Evolutionary conservation across 53 echinoderm and acorn worm genomes (phyloP), one percentile per base, ranked within the genome.

Genomic region (Temnopleurus reevesii): DNA sequence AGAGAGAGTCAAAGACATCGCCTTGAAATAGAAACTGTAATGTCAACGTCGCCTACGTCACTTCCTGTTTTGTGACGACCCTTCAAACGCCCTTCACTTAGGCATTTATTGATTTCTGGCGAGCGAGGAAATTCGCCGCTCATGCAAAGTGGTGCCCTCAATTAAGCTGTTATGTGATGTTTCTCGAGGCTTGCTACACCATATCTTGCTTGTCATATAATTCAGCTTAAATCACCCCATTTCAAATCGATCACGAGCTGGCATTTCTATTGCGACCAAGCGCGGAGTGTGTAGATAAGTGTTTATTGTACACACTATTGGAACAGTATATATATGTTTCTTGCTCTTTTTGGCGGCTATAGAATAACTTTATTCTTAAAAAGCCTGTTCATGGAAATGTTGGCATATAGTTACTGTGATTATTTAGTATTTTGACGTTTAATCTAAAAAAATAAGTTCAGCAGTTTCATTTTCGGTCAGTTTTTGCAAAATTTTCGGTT

Each of bases 171-270:
- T 60, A 57, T 59, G 45, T 60, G 59, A 60, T 59, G 85, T 85
- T 85, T 85, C 45, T 85, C 5, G 85, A 59, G 60, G 83, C 83
- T 83, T 29, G 33, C 33, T 18, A 45, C 18, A 44, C 28, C 19
- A 27, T 83, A 53, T 83, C 83, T 83, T 83, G 79, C 79, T 6
- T 36, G 83, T 55, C 54, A 83, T 83, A 83, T 83, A 83, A 83
- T 83, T 83, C 83, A 53, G 83, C 83, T 13, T 35, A 83, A 85
- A 85, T 85, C 85, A 85, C 85, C 85, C 84, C 53, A 83, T 83
- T 83, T 47, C 83, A 23, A 83, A 83, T 83, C 83, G 83, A 83
- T 83, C 55, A 56, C 29, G n/a, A 12, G 35, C 4, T 83, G 56
- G 35, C 83, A 83, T 83, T 83, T 55, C 38, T 83, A 35, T 36